Conservation (phyloP, 1,140 invertebrate species). For the Macrostomum lignano region DNA sequence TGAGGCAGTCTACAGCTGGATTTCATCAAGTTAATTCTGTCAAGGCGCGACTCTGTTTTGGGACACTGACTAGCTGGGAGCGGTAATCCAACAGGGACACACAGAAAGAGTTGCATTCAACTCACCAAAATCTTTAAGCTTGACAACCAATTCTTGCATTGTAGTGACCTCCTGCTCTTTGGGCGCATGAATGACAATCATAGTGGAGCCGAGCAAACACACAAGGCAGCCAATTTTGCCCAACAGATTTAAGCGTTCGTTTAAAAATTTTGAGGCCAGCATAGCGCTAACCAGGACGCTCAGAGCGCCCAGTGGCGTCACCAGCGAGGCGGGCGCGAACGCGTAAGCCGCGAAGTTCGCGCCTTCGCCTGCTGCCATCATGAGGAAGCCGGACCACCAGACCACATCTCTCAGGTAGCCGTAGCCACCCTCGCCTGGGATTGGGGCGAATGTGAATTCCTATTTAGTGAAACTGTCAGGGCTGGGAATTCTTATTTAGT, state of each 20-base stretch:
- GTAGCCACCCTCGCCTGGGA: conserved; percentile 48
- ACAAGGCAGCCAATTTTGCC: conserved; percentile 75
- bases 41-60: too few relatives aligned
- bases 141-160: conserved; percentile 42
- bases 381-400: conserved; percentile 43
- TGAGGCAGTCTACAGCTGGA: too few relatives aligned
- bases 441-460: too few relatives aligned
- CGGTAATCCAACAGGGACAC: too few relatives aligned
- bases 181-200: conserved; percentile 72
- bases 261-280: conserved; percentile 53
- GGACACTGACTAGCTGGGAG: too few relatives aligned
- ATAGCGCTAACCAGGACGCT: conserved; percentile 68
- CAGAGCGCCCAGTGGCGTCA: conserved; percentile 70
- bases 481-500: too few relatives aligned
- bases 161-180: conserved; percentile 54
- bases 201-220: conserved; percentile 62
- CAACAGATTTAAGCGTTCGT: conserved; percentile 62
- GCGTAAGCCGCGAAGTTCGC: conserved; percentile 79
- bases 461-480: too few relatives aligned
- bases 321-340: conserved; percentile 72
- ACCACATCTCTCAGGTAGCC: conserved; percentile 68
- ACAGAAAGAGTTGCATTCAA: too few relatives aligned
- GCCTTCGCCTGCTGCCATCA: conserved; percentile 68
- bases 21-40: too few relatives aligned
- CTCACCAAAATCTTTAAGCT: too few relatives aligned